Evolutionary conservation across 2,113 vertebrate species (phyloP).

Genomic region (Connochaetes taurinus): DNA sequence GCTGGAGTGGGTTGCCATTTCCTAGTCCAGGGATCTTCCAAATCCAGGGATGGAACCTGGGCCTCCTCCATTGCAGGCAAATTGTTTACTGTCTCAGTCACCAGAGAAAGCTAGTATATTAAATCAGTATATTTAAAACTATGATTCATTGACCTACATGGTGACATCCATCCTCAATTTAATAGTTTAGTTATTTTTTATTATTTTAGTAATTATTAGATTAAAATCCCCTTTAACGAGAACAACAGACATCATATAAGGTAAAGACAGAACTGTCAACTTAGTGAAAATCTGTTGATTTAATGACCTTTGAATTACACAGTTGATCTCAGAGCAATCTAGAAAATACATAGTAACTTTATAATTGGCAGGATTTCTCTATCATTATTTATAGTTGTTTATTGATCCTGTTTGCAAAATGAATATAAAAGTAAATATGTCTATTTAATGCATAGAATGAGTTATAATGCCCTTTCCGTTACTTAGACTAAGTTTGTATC

Average conservation of each 20-base stretch:
- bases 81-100: neutral
- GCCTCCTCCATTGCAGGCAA: neutral
- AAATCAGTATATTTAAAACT: slow-evolving; percentile 10
- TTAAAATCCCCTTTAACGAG: neutral
- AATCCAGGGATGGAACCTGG: neutral
- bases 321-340: neutral
- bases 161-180: neutral
- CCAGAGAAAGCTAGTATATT: neutral
- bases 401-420: neutral
- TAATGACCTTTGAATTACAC: neutral
- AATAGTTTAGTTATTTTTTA: neutral
- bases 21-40: neutral
- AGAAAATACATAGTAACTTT: neutral
- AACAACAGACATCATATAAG: neutral
- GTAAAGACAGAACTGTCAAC: neutral
- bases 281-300: slow-evolving; percentile 18
- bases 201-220: slow-evolving; percentile 21
- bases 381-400: slow-evolving; percentile 3
- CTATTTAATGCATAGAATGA: neutral
- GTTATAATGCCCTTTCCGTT: neutral
- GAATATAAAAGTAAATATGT: neutral
- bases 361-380: neutral
- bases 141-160: neutral
- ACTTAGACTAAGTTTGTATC: neutral
- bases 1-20: neutral